Conservation (phyloP, 2,888 invertebrate species). For the Watsonalla cultraria region DNA sequence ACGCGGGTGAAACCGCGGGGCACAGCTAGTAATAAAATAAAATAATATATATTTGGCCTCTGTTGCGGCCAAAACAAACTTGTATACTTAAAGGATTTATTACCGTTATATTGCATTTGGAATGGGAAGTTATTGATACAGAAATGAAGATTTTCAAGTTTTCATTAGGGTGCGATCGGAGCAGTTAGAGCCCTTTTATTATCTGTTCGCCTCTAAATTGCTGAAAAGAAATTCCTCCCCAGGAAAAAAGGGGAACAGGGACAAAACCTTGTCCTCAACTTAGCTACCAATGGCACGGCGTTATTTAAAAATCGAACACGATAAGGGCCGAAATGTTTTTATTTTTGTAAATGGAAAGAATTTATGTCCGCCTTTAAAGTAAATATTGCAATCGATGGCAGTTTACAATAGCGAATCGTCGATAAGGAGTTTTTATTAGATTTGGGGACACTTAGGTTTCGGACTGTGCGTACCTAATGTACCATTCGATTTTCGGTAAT, state of each 20-base stretch:
- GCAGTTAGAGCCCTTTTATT: constrained; percentile 79
- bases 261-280: constrained; percentile 71
- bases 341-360: constrained; percentile 73
- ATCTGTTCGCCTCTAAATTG: constrained; percentile 77
- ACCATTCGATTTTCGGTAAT: constrained; percentile 76
- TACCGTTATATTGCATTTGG: constrained; percentile 28
- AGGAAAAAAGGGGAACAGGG: constrained; percentile 67
- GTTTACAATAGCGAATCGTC: constrained; percentile 58
- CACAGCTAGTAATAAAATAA: no score
- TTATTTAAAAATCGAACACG: constrained; percentile 78
- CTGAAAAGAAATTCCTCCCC: constrained; percentile 73
- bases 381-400: constrained; percentile 68
- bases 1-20: no score
- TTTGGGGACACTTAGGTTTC: constrained; percentile 55
- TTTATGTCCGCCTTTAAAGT: constrained; percentile 69
- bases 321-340: constrained; percentile 74
- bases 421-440: constrained; percentile 74
- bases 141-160: constrained; percentile 70
- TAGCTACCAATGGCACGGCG: constrained; percentile 70
- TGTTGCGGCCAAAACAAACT: background rate
- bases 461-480: constrained; percentile 72
- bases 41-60: no score
- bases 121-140: constrained; percentile 66
- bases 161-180: constrained; percentile 75
- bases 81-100: constrained; percentile 27